Base-by-base conservation (phyloP, 2,888 invertebrate genomes). In the Piscicola geometra region DNA sequence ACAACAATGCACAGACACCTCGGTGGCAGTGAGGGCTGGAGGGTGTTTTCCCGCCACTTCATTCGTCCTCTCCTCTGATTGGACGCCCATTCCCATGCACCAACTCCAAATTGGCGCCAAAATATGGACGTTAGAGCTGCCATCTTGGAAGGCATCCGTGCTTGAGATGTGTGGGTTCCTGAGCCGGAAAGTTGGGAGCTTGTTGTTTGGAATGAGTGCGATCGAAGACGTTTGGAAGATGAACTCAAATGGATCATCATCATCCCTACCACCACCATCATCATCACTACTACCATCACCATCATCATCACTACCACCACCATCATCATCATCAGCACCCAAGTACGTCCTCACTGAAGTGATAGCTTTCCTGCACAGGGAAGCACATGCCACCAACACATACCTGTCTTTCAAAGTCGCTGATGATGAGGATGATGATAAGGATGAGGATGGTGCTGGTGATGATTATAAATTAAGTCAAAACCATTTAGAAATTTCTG, bases 21-120 rank as follows among this genome's bases (percentile, higher is more conserved):
- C 79, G n/a, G 76, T 79, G 28, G 75, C 79, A 32, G 74, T 76
- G 36, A 77, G 76, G 56, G 76, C 77, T 9, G 79, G 79, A 21
- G 79, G 79, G 0, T 79, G 79, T 69, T 79, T 79, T 66, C 71
- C 78, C 1, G 70, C 66, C 1, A 35, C 50, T 18, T 60, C 72
- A n/a, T 30, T 21, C 12, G 79, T 78, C 41, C 50, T 33, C 28
- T 33, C 72, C 47, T 75, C 72, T 35, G 66, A 69, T 52, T 77
- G 79, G 5, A 21, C 35, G 9, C 35, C 35, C 41, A 33, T 76
- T 1, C 25, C 72, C 56, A 76, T 79, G 76, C 36, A n/a, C 25
- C 36, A 73, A 21, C 60, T 79, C 25, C 5, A 64, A 21, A 66
- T 76, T 30, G 79, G 79, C 12, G 79, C 79, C 76, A 41, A 68